Conservation (phyloP, 2,113 vertebrate species). For the Balaeniceps rex region DNA sequence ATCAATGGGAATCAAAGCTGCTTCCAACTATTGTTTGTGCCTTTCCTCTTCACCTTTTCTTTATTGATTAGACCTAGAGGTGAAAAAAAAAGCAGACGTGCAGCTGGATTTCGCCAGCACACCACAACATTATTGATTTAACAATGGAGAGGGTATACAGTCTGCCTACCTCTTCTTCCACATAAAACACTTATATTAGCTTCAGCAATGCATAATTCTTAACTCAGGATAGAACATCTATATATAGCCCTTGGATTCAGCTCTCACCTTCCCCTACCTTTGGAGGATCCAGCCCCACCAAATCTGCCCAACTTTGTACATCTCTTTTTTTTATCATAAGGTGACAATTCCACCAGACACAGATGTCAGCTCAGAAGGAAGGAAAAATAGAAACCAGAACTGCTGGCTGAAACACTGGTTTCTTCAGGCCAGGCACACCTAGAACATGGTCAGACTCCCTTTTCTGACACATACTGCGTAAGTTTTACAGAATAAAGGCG, state of each 20-base stretch:
- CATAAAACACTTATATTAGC: conserved; percentile 17
- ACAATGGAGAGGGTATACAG: neutral
- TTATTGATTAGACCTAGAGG: neutral
- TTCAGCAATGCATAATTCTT: neutral
- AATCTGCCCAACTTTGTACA: neutral
- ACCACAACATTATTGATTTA: neutral
- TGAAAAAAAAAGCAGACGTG: neutral
- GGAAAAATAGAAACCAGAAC: neutral
- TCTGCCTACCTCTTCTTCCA: neutral
- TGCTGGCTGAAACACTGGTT: neutral
- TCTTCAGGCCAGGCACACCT: neutral
- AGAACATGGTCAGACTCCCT: neutral
- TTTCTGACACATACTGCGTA: neutral
- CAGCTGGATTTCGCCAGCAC: neutral
- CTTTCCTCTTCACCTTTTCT: conserved; percentile 5
- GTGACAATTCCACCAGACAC: neutral
- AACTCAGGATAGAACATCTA: neutral
- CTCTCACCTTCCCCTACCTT: neutral
- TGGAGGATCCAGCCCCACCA: neutral
- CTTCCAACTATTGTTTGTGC: neutral
- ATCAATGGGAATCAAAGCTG: neutral
- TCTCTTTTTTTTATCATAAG: neutral
- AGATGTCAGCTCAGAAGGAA: neutral
- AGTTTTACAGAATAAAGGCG: neutral
- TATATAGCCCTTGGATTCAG: neutral